Evolutionary conservation across 2,113 vertebrate species (phyloP).

Genomic region (Nerophis ophidion): DNA sequence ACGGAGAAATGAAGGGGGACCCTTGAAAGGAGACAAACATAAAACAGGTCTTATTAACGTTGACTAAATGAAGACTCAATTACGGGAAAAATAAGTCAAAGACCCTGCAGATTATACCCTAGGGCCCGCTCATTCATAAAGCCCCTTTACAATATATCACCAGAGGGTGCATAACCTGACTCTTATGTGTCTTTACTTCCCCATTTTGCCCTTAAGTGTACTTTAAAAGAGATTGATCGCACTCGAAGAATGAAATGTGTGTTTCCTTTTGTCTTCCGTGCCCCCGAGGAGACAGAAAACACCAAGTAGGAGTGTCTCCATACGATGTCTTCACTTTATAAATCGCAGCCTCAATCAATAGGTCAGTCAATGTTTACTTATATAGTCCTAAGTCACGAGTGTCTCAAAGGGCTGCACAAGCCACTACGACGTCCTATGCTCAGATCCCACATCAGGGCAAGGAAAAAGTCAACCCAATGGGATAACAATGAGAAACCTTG

Average conservation of each 20-base stretch:
- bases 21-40: conserved; percentile 15
- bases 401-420: no score
- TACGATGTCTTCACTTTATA: background rate
- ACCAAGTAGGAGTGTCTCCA: conserved; percentile 28
- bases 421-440: no score
- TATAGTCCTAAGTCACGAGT: no score
- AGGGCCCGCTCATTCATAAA: background rate
- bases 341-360: no score
- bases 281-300: conserved; percentile 21
- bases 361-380: no score
- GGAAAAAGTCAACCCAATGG: no score
- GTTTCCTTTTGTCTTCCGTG: conserved; percentile 14
- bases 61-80: conserved; percentile 13
- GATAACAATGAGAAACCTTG: no score
- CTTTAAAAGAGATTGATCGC: conserved; percentile 31
- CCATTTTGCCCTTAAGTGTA: conserved; percentile 30
- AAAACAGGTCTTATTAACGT: conserved; percentile 7
- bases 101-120: conserved; percentile 18
- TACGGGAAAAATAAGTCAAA: conserved; percentile 4
- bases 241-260: conserved; percentile 29
- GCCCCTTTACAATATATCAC: conserved; percentile 1
- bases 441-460: no score
- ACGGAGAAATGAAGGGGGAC: conserved; percentile 22
- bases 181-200: conserved; percentile 25
- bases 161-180: conserved; percentile 7